Evolutionary conservation across 2,797 vertebrate species (phyloP).

Genomic region (Xiphophorus birchmanni): DNA sequence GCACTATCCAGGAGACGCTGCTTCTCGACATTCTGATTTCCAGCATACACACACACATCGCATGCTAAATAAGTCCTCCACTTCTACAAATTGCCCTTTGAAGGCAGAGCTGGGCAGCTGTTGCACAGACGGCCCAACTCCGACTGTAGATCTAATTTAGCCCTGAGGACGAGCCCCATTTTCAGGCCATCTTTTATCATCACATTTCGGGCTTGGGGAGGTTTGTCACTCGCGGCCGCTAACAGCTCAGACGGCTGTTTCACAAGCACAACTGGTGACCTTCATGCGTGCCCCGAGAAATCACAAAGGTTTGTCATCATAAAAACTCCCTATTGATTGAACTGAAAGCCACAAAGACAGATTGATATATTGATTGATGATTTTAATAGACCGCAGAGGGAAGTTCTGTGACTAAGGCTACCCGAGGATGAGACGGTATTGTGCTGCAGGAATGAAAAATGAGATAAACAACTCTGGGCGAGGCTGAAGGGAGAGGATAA

Average conservation of each 20-base stretch:
- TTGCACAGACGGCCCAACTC: slow-evolving; percentile 23
- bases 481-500: neutral
- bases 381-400: neutral
- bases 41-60: slow-evolving; percentile 16
- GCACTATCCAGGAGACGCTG: slow-evolving; percentile 33
- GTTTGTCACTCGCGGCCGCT: neutral
- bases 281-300: neutral
- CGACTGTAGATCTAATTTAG: slow-evolving; percentile 53
- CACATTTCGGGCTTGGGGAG: slow-evolving; percentile 5
- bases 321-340: neutral
- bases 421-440: neutral
- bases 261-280: slow-evolving; percentile 14
- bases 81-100: slow-evolving; percentile 30
- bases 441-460: neutral
- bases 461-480: neutral
- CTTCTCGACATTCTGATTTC: slow-evolving; percentile 41
- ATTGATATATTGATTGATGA: slow-evolving; percentile 2
- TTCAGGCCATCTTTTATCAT: slow-evolving; percentile 17
- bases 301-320: neutral
- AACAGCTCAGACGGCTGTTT: neutral
- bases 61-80: slow-evolving; percentile 40
- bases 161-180: slow-evolving; percentile 2
- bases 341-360: neutral
- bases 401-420: neutral
- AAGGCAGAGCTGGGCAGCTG: slow-evolving; percentile 12